Evolutionary conservation across 2,888 invertebrate species (phyloP).

Genomic region (Oligia strigilis): DNA sequence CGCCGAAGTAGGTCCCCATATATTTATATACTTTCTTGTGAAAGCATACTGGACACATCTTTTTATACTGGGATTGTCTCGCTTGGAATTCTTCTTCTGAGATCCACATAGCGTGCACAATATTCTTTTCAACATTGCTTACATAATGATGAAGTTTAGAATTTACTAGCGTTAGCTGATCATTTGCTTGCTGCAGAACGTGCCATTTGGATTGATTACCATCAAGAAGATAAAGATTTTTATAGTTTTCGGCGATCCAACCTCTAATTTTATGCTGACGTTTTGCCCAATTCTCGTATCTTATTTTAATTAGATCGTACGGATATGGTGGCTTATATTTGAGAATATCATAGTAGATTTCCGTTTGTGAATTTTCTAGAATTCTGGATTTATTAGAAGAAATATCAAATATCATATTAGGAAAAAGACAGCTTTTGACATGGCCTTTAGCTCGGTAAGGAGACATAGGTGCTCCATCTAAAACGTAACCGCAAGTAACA

Average conservation of each 20-base stretch:
- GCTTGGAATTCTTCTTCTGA: conserved; percentile 89
- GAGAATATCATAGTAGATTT: conserved; percentile 77
- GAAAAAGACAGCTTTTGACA: conserved; percentile 88
- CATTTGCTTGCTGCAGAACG: conserved; percentile 85
- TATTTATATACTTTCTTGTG: conserved; percentile 76
- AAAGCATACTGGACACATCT: conserved; percentile 92
- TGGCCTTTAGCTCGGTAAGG: conserved; percentile 88
- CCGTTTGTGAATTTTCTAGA: conserved; percentile 81
- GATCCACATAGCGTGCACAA: conserved; percentile 90
- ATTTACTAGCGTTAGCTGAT: conserved; percentile 79
- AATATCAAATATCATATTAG: conserved; percentile 90
- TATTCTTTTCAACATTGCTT: conserved; percentile 82
- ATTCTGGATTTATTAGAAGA: conserved; percentile 78
- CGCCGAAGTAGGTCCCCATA: conserved; percentile 86
- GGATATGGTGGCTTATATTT: conserved; percentile 82
- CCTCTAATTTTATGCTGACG: conserved; percentile 78
- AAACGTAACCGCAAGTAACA: conserved; percentile 90
- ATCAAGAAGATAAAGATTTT: conserved; percentile 88
- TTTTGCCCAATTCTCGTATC: conserved; percentile 84
- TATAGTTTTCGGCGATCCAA: conserved; percentile 89
- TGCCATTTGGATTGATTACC: conserved; percentile 90
- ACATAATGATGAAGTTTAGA: conserved; percentile 89
- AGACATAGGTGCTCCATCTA: conserved; percentile 91
- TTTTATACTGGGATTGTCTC: conserved; percentile 87
- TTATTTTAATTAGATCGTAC: conserved; percentile 80